Evolutionary conservation across 2,113 vertebrate genomes (phyloP).

Genomic region (Platanista minor): DNA sequence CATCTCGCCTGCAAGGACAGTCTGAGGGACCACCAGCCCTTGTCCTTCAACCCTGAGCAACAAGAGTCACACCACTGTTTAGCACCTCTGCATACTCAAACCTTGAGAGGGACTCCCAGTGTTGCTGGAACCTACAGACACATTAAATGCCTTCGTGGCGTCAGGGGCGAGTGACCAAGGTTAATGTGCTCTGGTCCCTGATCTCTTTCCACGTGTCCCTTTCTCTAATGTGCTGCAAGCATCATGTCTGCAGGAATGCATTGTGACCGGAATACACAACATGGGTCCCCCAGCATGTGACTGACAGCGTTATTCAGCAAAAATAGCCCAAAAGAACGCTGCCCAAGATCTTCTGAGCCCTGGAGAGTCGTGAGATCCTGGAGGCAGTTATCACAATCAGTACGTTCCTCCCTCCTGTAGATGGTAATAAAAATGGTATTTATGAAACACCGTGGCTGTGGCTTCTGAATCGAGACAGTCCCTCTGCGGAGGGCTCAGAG

Average conservation of each 20-base stretch:
- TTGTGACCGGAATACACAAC: slow-evolving; percentile 36
- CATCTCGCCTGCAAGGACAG: neutral
- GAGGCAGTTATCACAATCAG: slow-evolving; percentile 7
- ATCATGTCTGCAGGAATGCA: slow-evolving; percentile 12
- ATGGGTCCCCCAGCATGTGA: slow-evolving; percentile 9
- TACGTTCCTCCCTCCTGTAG: neutral
- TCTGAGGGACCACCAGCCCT: neutral
- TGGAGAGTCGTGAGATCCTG: slow-evolving; percentile 28
- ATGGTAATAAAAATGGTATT: neutral
- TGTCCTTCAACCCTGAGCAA: neutral
- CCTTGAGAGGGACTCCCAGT: neutral
- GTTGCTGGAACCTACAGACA: neutral
- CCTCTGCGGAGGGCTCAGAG: neutral
- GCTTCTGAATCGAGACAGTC: neutral
- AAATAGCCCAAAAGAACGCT: neutral
- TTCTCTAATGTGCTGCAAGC: slow-evolving; percentile 32
- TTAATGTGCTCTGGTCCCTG: slow-evolving; percentile 22
- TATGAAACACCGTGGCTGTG: neutral
- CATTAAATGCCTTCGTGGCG: slow-evolving; percentile 6
- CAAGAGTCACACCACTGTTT: neutral
- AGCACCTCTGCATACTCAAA: neutral
- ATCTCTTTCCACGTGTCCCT: neutral
- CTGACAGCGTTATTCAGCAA: neutral
- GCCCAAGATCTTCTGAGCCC: neutral
- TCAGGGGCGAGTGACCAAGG: slow-evolving; percentile 17